Percentiles rank a stretch among this genome's conserved stretches.
These are phyloP conservation scores for Leptopilina drosophilae DNA, from an alignment of 2,888 invertebrate genomes.

Conservation along the genomic window DNA sequence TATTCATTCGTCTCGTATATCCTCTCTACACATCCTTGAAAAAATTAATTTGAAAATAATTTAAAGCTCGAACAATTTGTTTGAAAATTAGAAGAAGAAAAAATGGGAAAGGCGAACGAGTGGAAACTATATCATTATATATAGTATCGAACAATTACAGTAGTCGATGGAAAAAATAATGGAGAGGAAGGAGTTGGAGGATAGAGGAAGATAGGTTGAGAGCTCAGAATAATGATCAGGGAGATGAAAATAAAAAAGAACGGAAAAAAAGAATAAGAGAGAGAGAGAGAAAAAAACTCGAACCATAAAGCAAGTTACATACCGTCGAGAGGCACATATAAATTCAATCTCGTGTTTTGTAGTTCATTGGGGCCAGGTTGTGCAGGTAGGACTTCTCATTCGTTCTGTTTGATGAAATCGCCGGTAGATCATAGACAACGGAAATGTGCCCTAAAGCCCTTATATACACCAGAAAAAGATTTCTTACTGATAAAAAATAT, in stretches of 20 bases:
- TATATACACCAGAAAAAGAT: slow-evolving; percentile 5
- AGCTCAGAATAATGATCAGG: slow-evolving; percentile 12
- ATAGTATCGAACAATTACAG: slow-evolving; percentile 4
- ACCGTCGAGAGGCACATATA: neutral
- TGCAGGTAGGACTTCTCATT: slow-evolving; percentile 8
- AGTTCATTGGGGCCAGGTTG: slow-evolving; percentile 27
- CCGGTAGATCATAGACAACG: slow-evolving; percentile 21
- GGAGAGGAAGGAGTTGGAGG: neutral
- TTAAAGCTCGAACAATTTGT: neutral
- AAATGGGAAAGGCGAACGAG: neutral
- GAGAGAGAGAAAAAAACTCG: neutral
- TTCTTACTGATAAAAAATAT: slow-evolving; percentile 21
- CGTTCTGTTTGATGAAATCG: slow-evolving; percentile 28
- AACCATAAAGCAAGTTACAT: slow-evolving; percentile 20
- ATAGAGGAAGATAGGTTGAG: neutral
- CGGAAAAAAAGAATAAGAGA: neutral
- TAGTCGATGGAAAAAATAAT: neutral
- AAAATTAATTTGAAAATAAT: neutral
- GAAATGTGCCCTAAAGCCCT: slow-evolving; percentile 31
- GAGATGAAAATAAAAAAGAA: neutral
- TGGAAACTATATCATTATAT: neutral
- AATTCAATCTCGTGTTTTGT: slow-evolving; percentile 26
- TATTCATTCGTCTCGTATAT: too few species aligned
- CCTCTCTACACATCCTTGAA: too few species aligned
- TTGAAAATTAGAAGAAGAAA: neutral